phyloP scores from a whole-genome alignment of 2,888 invertebrate species.

The Parasteatoda lunata region DNA sequence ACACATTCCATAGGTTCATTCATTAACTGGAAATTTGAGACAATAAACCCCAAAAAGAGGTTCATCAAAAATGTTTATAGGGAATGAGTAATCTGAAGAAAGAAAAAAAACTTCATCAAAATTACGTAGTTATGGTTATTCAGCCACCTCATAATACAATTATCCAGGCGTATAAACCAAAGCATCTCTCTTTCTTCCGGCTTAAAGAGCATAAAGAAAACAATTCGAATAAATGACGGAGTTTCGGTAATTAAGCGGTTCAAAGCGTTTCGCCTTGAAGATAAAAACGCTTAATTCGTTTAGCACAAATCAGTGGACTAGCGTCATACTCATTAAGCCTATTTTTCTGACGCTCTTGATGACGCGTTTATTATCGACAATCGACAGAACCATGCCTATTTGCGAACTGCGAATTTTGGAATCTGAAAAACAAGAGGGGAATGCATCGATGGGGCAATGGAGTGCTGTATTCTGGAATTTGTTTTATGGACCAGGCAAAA shows the following conservation, averaged over 20 bases:
- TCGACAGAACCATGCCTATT: not conserved
- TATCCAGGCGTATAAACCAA: conserved; percentile 23
- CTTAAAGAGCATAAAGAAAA: conserved; percentile 47
- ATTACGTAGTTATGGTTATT: conserved; percentile 38
- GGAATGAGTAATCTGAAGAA: not conserved
- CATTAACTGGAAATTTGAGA: conserved; percentile 50
- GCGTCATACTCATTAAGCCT: conserved; percentile 31
- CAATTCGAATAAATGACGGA: conserved; percentile 49
- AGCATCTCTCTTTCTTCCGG: not conserved
- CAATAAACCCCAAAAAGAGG: conserved; percentile 44
- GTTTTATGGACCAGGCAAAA: not conserved
- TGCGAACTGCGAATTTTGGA: not conserved
- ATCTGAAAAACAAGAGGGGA: not conserved
- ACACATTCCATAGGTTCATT: conserved; percentile 34
- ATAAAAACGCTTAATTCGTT: conserved; percentile 57
- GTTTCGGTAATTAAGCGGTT: conserved; percentile 50
- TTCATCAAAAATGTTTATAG: conserved; percentile 54
- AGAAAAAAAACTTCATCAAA: conserved; percentile 18
- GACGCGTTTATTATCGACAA: conserved; percentile 30
- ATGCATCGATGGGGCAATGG: too few relatives aligned
- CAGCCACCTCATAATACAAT: conserved; percentile 35
- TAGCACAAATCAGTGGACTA: conserved; percentile 47
- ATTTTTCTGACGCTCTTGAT: conserved; percentile 17
- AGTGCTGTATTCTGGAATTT: not conserved
- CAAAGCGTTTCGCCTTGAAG: conserved; percentile 38